Conservation (phyloP, 2,797 vertebrate species). For the Setipinna tenuifilis region DNA sequence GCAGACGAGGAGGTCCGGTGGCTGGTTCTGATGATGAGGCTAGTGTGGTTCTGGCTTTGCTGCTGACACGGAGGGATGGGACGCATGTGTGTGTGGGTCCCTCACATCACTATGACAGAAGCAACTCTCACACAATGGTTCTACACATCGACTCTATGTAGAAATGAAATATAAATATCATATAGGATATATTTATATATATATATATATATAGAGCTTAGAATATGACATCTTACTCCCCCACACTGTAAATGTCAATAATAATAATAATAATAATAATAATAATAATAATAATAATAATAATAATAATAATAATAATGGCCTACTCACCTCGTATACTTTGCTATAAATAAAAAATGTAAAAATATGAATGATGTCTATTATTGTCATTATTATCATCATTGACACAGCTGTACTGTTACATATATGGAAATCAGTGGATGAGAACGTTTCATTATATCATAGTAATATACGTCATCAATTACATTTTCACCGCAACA, state of each 20-base stretch:
- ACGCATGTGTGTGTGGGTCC: neutral
- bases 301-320: constrained; percentile 45
- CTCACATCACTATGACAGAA: constrained; percentile 33
- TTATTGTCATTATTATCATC: constrained; percentile 65
- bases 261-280: constrained; percentile 49
- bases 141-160: constrained; percentile 69
- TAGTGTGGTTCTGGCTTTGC: constrained; percentile 38
- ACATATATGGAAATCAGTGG: constrained; percentile 24
- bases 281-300: constrained; percentile 39
- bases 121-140: constrained; percentile 62
- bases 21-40: constrained; percentile 35
- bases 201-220: constrained; percentile 61
- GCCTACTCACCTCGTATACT: constrained; percentile 4
- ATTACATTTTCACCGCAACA: constrained; percentile 47
- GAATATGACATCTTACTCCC: constrained; percentile 19
- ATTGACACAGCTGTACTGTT: constrained; percentile 18
- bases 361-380: constrained; percentile 23
- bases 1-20: constrained; percentile 32
- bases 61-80: neutral
- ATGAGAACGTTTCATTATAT: constrained; percentile 23
- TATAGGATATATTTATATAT: constrained; percentile 64
- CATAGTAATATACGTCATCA: constrained; percentile 34
- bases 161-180: constrained; percentile 69
- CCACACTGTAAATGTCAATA: constrained; percentile 46
- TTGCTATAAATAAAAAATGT: constrained; percentile 25